Percentiles rank a stretch among this genome's conserved stretches.
Conservation (phyloP, 2,113 vertebrate species). For the Cynoglossus semilaevis region DNA sequence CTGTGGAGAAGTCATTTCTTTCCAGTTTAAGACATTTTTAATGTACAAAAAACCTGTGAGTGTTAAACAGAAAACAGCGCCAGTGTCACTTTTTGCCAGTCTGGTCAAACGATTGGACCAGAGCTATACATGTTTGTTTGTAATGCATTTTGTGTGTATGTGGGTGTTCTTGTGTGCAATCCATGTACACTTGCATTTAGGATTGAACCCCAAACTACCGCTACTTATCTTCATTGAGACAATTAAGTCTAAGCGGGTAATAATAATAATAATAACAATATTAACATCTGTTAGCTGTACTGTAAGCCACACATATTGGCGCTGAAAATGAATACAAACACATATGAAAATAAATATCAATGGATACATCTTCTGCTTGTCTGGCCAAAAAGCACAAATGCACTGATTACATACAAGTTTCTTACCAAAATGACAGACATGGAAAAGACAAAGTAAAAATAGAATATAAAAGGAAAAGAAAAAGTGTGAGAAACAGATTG, state of each 20-base stretch:
- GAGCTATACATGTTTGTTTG: background rate
- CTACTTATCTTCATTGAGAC: conserved; percentile 31
- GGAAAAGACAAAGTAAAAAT: conserved; percentile 5
- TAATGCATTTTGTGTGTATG: conserved; percentile 21
- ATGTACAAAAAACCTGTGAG: conserved; percentile 34
- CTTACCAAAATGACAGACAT: conserved; percentile 25
- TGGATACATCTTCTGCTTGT: conserved; percentile 52
- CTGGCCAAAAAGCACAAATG: conserved; percentile 52
- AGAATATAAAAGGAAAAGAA: conserved; percentile 32
- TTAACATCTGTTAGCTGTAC: conserved; percentile 16
- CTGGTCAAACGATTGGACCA: conserved; percentile 9
- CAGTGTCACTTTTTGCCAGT: conserved; percentile 13
- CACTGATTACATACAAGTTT: conserved; percentile 48
- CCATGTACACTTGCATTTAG: conserved; percentile 22
- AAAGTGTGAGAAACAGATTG: conserved; percentile 15
- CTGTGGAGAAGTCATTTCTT: background rate
- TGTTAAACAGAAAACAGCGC: conserved; percentile 43
- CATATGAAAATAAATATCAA: conserved; percentile 70
- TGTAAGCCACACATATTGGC: conserved; percentile 54
- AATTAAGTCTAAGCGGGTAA: conserved; percentile 51
- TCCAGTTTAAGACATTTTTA: conserved; percentile 25
- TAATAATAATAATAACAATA: conserved; percentile 34
- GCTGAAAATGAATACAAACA: conserved; percentile 57
- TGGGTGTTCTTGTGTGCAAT: background rate
- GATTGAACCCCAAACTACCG: conserved; percentile 21